These are phyloP conservation scores for Drosophila orosa DNA, from an alignment of 1,140 invertebrate species.

Conservation along the genomic window DNA sequence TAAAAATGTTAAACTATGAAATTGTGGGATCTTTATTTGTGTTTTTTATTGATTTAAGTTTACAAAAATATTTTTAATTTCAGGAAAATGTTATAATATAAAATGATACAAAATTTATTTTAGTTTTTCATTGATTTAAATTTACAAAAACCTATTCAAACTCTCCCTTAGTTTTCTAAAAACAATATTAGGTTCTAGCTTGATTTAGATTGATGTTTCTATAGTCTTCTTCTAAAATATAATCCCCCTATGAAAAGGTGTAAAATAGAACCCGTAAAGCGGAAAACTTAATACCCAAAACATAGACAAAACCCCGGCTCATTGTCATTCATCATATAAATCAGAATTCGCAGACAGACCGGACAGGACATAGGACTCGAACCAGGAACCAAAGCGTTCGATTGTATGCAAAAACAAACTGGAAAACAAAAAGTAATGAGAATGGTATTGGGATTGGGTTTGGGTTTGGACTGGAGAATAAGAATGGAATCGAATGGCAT, in stretches of 20 bases:
- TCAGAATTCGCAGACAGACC: slow-evolving; percentile 59
- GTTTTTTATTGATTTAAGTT: neutral
- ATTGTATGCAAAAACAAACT: slow-evolving; percentile 67
- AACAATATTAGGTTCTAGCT: neutral
- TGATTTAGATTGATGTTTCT: neutral
- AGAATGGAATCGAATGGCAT: slow-evolving; percentile 35
- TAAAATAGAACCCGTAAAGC: slow-evolving; percentile 23
- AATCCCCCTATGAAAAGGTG: slow-evolving; percentile 22
- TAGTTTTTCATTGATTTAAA: neutral
- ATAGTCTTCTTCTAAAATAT: neutral
- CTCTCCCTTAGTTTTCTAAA: neutral
- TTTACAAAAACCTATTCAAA: neutral
- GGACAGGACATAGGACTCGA: slow-evolving; percentile 36
- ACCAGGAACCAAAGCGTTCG: slow-evolving; percentile 47
- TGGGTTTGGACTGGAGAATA: slow-evolving; percentile 3
- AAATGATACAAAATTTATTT: neutral
- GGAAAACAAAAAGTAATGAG: slow-evolving; percentile 26
- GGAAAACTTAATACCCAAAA: slow-evolving; percentile 37
- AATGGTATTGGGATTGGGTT: slow-evolving; percentile 25
- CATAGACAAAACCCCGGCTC: slow-evolving; percentile 37
- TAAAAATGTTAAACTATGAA: neutral
- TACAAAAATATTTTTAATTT: too few relatives aligned
- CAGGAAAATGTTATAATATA: neutral
- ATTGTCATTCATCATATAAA: slow-evolving; percentile 68
- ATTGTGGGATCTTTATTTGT: neutral